Base-by-base conservation (phyloP, 2,113 vertebrate genomes). In the Sorex araneus region DNA sequence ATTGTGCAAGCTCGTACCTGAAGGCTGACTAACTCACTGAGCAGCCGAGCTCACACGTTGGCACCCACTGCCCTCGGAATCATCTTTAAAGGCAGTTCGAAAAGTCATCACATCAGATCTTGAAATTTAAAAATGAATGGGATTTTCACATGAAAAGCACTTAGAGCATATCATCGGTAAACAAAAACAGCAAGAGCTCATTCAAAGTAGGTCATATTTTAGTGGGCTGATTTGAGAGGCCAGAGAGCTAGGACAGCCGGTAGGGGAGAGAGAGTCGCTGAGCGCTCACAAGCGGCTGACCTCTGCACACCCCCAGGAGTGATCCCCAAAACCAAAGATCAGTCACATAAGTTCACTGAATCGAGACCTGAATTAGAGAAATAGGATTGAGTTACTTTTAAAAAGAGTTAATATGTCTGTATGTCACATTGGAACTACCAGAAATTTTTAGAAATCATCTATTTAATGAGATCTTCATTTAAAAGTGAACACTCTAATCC, bases 11-110 rank as follows among this genome's bases (percentile, higher is more conserved):
- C n/a, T 79, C 27, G 27, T 86, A 92, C 54, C 71, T 32, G 18
- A 94, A 94, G 73, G 15, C 78, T 82, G 78, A 94, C 64, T 85
- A 86, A 34, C 32, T 80, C 54, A 15, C 70, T 89, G 94, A 92
- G 74, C 34, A 73, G 87, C 66, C 57, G 13, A 15, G 13, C 54
- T 54, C 54, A 54, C 54, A 15, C 12, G 25, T 70, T 92, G 91
- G 47, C 70, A 40, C 32, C 45, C 54, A 67, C 60, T 89, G 21
- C 25, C 50, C 27, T 80, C 36, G 69, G n/a, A 83, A 64, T 83
- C 66, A 64, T 87, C 86, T 94, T 82, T 87, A 91, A 18, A 78
- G 34, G 74, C 34, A 88, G 69, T 76, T 75, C 36, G 91, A 64
- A 54, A 83, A 7, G 63, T 36, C 11, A 1, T 43, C 7, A 64